Conservation (phyloP, 2,888 invertebrate species). For the Orthosia cruda region DNA sequence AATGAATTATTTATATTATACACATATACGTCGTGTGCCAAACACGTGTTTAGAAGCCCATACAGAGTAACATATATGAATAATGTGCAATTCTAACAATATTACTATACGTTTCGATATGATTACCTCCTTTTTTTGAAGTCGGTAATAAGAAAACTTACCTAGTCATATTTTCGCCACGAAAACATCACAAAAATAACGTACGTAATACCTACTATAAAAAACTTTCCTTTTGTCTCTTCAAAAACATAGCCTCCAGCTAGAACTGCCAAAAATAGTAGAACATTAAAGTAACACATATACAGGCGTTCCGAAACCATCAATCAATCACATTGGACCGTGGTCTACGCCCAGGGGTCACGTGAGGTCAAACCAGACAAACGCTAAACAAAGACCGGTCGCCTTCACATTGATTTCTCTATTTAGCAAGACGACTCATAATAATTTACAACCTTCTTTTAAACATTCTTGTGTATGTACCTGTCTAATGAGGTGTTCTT, state of each 20-base stretch:
- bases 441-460: constrained; percentile 9
- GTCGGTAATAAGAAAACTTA: too few species aligned
- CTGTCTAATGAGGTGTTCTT: constrained; percentile 1
- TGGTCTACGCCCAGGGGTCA: constrained; percentile 33
- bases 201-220: neutral
- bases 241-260: constrained; percentile 29
- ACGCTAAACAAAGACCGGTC: constrained; percentile 38
- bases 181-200: too few species aligned
- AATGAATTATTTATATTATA: too few species aligned
- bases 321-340: constrained; percentile 22
- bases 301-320: constrained; percentile 22
- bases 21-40: too few species aligned
- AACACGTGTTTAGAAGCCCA: too few species aligned
- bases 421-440: constrained; percentile 27
- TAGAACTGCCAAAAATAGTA: neutral
- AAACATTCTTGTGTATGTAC: neutral
- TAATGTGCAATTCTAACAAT: too few species aligned
- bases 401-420: constrained; percentile 56
- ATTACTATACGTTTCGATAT: too few species aligned
- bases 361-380: constrained; percentile 26
- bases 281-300: neutral
- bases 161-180: too few species aligned
- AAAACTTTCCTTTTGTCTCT: constrained; percentile 10
- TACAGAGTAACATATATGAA: too few species aligned
- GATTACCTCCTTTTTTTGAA: too few species aligned